Base-by-base conservation (phyloP, 1,140 invertebrate species). In the Leptinotarsa undecemlineata region DNA sequence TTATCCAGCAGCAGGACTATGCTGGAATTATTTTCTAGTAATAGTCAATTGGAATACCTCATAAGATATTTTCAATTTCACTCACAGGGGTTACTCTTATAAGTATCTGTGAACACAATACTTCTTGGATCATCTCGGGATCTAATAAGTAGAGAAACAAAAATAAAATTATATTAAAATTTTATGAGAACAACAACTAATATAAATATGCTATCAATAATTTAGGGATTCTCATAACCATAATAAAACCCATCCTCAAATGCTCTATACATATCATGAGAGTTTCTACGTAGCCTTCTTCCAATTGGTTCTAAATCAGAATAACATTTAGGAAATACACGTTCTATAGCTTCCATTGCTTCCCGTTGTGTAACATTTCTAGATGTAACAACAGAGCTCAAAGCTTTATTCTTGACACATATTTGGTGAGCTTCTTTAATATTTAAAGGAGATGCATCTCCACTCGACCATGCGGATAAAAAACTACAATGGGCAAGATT, bases 401-500 rank as follows among this genome's bases (percentile, higher is more conserved):
- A 77, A 0, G 97, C 96, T 89, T 96, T 96, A 6, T 89, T 89
- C 85, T 94, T 96, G 0, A 98, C 97, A 88, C 97, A 99, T 77
- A 93, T 89, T 92, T 90, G 87, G 86, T 96, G 95, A 15, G 87
- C 84, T 83, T 92, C 82, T 81, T 91, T 92, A 61, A 97, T 88
- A 81, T 92, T 91, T 26, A 91, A 90, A n/a, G 88, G 86, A 0
- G 92, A 92, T 1, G 92, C 92, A 84, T 92, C 90, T 2, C 95
- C 95, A 82, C 94, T 90, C 1, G 90, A 84, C 82, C 92, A 88
- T 0, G 96, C 92, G 80, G 93, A 93, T 3, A 94, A 69, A 80
- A 95, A 96, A 72, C 94, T 96, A 83, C 97, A 99, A 86, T 97
- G 95, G 1, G 94, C 93, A 6, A 98, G 86, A 86, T 97, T 98